Base-by-base conservation (phyloP, 2,797 vertebrate genomes). In the Picus viridis region DNA sequence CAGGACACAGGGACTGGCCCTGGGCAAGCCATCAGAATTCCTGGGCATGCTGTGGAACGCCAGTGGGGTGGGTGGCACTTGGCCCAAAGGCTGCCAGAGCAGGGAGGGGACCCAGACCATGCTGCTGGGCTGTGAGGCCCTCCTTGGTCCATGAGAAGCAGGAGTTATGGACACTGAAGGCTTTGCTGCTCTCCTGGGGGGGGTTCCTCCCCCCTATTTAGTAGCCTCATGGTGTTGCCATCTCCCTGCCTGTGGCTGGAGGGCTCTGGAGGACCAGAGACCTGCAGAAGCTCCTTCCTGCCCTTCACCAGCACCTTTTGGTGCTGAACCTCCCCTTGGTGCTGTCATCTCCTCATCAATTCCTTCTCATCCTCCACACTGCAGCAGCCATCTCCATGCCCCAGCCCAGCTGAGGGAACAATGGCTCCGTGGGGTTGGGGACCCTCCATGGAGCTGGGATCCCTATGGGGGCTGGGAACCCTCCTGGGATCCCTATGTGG, bases 131-230 rank as follows among this genome's bases (percentile, higher is more conserved):
- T 75, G 7, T 12, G 1, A 53, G 47, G 63, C 24, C 16, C 27
- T 15, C 0, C 1, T 5, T 19, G 53, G 26, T 19, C 2, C 6
- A 0, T n/a, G 13, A 47, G 20, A 34, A 51, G 1, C 8, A 53
- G 7, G 2, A 41, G 16, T 14, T 59, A 15, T 29, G 18, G 2
- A 12, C 2, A 3, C 57, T 2, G 8, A 63, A n/a, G 43, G 7
- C 49, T 30, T 34, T 27, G 19, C 6, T 57, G 59, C 16, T 24
- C 29, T 59, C 36, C 43, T 14, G 2, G 7, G 13, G 24, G 58
- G 41, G 4, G 1, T 12, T 69, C 57, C n/a, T 43, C 8, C 3
- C 6, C 6, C 6, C 1, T 57, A 39, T 67, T 81, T 18, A 51
- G 29, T 8, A 43, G 47, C 16, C 24, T 43, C 2, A 0, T 9